These are phyloP conservation scores for Xestia c-nigrum DNA, from an alignment of 2,888 invertebrate genomes.

Conservation along the genomic window DNA sequence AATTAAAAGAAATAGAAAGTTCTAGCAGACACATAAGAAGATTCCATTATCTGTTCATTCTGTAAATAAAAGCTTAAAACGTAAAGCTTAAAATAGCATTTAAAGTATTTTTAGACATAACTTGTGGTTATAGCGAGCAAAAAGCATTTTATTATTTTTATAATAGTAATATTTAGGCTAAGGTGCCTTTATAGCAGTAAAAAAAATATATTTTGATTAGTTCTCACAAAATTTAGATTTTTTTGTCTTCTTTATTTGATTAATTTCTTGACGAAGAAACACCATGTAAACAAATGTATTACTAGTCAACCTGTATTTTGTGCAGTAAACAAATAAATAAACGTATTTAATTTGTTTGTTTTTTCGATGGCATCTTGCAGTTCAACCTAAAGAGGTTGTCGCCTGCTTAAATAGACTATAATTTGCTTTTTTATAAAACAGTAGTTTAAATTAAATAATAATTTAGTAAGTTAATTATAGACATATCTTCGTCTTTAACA, in stretches of 20 bases:
- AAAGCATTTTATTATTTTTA: slow-evolving; percentile 25
- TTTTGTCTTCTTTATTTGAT: neutral
- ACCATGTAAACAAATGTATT: neutral
- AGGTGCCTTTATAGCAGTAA: neutral
- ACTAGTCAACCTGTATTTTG: neutral
- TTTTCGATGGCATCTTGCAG: too few species aligned
- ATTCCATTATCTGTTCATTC: slow-evolving; percentile 17
- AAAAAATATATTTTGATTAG: neutral
- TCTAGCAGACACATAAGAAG: neutral
- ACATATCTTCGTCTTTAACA: neutral
- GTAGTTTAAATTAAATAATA: neutral
- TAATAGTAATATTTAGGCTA: slow-evolving; percentile 15
- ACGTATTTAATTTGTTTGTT: too few species aligned
- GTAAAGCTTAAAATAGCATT: slow-evolving; percentile 18
- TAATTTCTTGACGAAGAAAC: neutral
- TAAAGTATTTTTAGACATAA: neutral
- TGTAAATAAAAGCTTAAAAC: slow-evolving; percentile 20
- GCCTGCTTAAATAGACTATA: too few species aligned
- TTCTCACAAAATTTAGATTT: neutral
- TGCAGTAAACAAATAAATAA: too few species aligned
- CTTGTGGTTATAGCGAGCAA: slow-evolving; percentile 4
- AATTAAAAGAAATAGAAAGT: neutral
- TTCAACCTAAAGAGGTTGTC: too few species aligned
- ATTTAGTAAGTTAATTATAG: neutral
- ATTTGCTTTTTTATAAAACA: too few species aligned